A percentile compares a stretch with the other conserved stretches of the same genome.
Conservation (phyloP, 2,888 invertebrate species). For the Frankliniella intonsa region DNA sequence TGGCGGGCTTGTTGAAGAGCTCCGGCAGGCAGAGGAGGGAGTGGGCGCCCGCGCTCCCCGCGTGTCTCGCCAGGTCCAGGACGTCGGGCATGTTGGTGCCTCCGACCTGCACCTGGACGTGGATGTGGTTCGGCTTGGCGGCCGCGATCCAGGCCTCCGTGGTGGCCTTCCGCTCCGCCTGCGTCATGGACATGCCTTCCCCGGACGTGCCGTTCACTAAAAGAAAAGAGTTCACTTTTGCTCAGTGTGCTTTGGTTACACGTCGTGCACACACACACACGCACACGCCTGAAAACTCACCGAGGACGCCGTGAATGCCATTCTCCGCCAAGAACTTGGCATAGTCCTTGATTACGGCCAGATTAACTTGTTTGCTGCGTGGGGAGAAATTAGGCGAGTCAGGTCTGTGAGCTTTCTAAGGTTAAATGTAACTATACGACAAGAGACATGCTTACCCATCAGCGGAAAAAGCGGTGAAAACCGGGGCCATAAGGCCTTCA, state of each 20-base stretch:
- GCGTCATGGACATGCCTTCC: slow-evolving; percentile 64
- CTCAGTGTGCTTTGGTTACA: background rate
- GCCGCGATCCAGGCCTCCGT: slow-evolving; percentile 61
- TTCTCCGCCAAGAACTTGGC: slow-evolving; percentile 58
- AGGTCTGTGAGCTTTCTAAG: background rate
- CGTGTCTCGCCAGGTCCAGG: slow-evolving; percentile 63
- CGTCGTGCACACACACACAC: slow-evolving; percentile 4
- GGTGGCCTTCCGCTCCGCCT: slow-evolving; percentile 61
- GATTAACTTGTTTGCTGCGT: slow-evolving; percentile 48
- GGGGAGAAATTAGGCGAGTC: too few relatives aligned
- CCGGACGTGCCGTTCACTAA: slow-evolving; percentile 76
- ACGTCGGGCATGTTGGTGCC: slow-evolving; percentile 65
- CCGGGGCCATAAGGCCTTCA: slow-evolving; percentile 64
- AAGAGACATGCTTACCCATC: slow-evolving; percentile 49
- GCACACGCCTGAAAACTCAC: slow-evolving; percentile 47
- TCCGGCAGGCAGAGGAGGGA: slow-evolving; percentile 71
- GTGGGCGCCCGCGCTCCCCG: slow-evolving; percentile 59
- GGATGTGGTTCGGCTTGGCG: slow-evolving; percentile 53
- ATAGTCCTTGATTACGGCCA: slow-evolving; percentile 56
- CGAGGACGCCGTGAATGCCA: slow-evolving; percentile 63
- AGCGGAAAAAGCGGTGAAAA: slow-evolving; percentile 62
- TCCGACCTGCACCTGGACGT: slow-evolving; percentile 68
- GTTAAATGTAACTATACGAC: slow-evolving; percentile 36
- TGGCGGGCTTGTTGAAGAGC: slow-evolving; percentile 66
- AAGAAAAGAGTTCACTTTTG: slow-evolving; percentile 16